Evolutionary conservation across 2,888 invertebrate species (phyloP).

Genomic region (Lutraria lutraria): DNA sequence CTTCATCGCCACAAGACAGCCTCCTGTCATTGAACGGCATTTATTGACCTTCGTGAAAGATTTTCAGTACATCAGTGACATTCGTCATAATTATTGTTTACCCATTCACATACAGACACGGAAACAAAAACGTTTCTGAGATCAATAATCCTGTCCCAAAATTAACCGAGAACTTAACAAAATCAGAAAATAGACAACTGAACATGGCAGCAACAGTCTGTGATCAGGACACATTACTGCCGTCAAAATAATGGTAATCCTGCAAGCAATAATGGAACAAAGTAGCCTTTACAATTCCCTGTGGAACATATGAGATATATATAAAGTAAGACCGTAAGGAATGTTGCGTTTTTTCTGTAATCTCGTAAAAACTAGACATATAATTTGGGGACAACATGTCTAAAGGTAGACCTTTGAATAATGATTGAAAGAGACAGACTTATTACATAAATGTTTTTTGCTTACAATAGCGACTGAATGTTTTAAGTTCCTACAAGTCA

Average conservation of each 20-base stretch:
- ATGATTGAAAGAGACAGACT: background rate
- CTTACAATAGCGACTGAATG: background rate
- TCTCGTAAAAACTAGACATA: background rate
- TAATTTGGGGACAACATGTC: background rate
- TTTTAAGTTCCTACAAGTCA: background rate
- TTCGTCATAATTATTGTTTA: no score
- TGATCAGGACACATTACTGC: background rate
- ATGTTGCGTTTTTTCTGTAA: background rate
- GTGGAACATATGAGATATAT: background rate
- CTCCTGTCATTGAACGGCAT: no score
- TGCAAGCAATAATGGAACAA: background rate
- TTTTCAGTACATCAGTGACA: no score
- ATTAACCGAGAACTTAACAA: background rate
- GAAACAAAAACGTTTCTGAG: background rate
- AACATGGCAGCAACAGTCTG: background rate
- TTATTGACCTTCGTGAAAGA: no score
- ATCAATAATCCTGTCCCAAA: background rate
- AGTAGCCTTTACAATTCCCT: background rate
- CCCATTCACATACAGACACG: no score
- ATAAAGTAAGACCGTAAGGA: no score
- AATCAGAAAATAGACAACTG: background rate
- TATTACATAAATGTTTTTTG: background rate
- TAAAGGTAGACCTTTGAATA: background rate
- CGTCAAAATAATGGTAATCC: background rate
- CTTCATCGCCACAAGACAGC: no score